Conservation (phyloP, 2,797 vertebrate species). For the Tamandua tetradactyla region DNA sequence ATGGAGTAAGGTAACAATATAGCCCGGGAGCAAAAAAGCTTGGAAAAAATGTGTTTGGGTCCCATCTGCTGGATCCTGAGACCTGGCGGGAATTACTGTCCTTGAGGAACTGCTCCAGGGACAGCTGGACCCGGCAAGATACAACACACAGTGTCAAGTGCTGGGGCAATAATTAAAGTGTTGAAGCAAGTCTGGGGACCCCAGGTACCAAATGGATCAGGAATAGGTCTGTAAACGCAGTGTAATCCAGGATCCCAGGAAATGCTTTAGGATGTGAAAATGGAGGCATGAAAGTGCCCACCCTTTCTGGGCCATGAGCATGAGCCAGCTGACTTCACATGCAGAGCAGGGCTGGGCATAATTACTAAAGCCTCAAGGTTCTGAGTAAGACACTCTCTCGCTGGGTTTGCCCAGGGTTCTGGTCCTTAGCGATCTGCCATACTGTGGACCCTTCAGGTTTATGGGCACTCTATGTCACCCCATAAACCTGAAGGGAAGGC, state of each 20-base stretch:
- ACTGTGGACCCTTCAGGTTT: background rate
- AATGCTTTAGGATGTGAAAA: background rate
- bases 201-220: background rate
- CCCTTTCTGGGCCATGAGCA: accelerated
- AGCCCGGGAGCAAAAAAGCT: background rate
- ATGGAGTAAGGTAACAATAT: background rate
- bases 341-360: background rate
- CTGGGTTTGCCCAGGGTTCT: background rate
- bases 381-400: background rate
- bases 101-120: background rate
- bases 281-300: accelerated
- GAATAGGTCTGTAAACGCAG: background rate
- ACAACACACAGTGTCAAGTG: background rate
- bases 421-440: background rate
- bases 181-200: background rate
- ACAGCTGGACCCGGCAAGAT: background rate
- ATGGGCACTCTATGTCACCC: background rate
- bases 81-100: background rate
- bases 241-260: background rate
- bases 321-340: background rate
- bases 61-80: background rate
- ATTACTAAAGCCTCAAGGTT: background rate
- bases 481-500: too few species aligned
- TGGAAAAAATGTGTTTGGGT: background rate
- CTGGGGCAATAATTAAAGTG: background rate